phyloP scores from a whole-genome alignment of 2,888 invertebrate species.

The Euzophera pinguis region DNA sequence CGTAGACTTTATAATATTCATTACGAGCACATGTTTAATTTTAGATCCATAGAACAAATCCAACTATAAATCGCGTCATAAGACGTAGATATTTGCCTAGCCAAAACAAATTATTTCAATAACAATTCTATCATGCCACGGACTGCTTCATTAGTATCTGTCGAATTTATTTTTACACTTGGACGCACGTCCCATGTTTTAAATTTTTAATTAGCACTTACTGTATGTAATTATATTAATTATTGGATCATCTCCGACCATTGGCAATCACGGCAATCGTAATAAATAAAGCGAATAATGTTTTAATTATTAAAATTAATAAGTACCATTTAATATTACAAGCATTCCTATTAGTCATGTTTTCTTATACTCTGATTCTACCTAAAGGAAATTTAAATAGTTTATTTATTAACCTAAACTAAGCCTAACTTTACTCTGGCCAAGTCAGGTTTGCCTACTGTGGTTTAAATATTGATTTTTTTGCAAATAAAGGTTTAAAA shows the following conservation, averaged over 20 bases:
- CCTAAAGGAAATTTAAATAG: no score
- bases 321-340: neutral
- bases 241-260: neutral
- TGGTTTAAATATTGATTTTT: no score
- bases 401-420: no score
- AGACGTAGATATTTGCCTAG: neutral
- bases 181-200: slow-evolving; percentile 16
- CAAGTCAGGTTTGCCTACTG: no score
- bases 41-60: neutral
- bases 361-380: no score
- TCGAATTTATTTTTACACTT: slow-evolving; percentile 19
- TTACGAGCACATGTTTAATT: neutral
- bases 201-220: slow-evolving; percentile 18
- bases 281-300: neutral
- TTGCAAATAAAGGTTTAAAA: no score
- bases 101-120: slow-evolving; percentile 3
- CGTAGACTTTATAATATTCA: no score
- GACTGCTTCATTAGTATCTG: slow-evolving; percentile 15
- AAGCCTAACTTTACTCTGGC: no score
- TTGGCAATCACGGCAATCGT: neutral
- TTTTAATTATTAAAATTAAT: neutral
- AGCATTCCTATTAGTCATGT: no score
- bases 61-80: neutral
- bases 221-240: neutral
- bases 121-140: neutral